Conservation (phyloP, 2,113 vertebrate species). For the Bostrychus sinensis region DNA sequence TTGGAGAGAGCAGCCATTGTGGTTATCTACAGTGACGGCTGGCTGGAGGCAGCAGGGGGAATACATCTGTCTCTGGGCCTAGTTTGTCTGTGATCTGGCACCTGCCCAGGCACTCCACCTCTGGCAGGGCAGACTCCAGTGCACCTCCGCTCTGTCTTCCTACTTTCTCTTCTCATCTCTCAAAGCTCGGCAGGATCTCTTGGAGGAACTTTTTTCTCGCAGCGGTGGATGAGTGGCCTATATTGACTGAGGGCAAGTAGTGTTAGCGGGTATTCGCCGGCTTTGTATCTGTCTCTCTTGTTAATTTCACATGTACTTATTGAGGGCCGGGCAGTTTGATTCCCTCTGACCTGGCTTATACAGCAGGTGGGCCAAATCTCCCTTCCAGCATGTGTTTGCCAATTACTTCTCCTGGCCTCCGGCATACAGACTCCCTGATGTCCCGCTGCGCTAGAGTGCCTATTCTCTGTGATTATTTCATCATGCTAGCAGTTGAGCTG, state of each 20-base stretch:
- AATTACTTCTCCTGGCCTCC: conserved; percentile 55
- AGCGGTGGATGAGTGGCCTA: conserved; percentile 11
- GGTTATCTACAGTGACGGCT: conserved; percentile 72
- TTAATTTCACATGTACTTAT: conserved; percentile 28
- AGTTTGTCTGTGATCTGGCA: conserved; percentile 65
- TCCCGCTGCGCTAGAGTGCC: conserved; percentile 44
- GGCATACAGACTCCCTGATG: conserved; percentile 38
- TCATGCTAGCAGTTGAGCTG: conserved; percentile 44
- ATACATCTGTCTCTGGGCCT: conserved; percentile 69
- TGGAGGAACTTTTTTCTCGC: conserved; percentile 9
- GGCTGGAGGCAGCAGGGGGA: conserved; percentile 63
- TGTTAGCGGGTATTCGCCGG: background rate
- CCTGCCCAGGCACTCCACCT: conserved; percentile 62
- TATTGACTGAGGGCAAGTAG: conserved; percentile 10
- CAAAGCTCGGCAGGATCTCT: conserved; percentile 2
- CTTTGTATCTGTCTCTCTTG: conserved; percentile 10
- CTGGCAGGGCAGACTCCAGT: conserved; percentile 35
- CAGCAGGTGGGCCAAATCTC: conserved; percentile 50
- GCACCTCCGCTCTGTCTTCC: conserved; percentile 31
- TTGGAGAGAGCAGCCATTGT: conserved; percentile 62
- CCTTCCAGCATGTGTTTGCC: conserved; percentile 45
- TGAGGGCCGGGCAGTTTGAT: background rate
- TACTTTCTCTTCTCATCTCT: conserved; percentile 1
- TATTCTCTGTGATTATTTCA: conserved; percentile 62
- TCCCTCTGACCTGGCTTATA: conserved; percentile 21